Percentiles rank a stretch among this genome's conserved stretches.
These are phyloP conservation scores for Synergus japonicus DNA, from an alignment of 2,888 invertebrate genomes.

Conservation along the genomic window DNA sequence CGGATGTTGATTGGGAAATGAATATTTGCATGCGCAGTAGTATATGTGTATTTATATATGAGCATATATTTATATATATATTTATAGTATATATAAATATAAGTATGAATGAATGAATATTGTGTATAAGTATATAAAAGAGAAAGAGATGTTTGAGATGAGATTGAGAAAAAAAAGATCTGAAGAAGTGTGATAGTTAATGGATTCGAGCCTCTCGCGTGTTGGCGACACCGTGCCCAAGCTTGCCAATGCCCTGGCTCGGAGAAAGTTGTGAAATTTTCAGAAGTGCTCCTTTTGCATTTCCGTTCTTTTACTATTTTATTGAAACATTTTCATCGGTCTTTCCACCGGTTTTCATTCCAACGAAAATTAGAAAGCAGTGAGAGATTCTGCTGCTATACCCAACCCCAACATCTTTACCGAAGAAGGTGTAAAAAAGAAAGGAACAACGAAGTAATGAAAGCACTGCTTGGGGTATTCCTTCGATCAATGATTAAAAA, in stretches of 20 bases:
- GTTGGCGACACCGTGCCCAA: constrained; percentile 78
- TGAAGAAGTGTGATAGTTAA: constrained; percentile 56
- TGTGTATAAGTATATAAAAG: background rate
- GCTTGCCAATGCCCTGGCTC: constrained; percentile 95
- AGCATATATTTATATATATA: constrained; percentile 19
- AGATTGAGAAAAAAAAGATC: constrained; percentile 49
- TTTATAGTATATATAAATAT: background rate
- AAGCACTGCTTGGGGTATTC: constrained; percentile 16
- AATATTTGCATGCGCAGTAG: constrained; percentile 27
- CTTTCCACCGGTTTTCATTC: constrained; percentile 48
- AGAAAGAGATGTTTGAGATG: constrained; percentile 46
- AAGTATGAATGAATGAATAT: background rate
- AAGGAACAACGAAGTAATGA: background rate
- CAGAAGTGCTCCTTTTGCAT: constrained; percentile 69
- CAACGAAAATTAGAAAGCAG: constrained; percentile 69
- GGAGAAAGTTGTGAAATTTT: constrained; percentile 70
- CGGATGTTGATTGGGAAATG: constrained; percentile 42
- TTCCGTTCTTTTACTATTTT: constrained; percentile 65
- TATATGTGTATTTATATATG: background rate
- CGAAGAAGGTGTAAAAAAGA: constrained; percentile 9
- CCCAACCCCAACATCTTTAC: constrained; percentile 65
- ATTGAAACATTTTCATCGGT: constrained; percentile 51
- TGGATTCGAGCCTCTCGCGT: constrained; percentile 66
- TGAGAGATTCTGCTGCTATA: constrained; percentile 74
- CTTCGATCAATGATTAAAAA: background rate